Evolutionary conservation across 1,140 invertebrate genomes (phyloP).

Genomic region (Tyrophagus putrescentiae): DNA sequence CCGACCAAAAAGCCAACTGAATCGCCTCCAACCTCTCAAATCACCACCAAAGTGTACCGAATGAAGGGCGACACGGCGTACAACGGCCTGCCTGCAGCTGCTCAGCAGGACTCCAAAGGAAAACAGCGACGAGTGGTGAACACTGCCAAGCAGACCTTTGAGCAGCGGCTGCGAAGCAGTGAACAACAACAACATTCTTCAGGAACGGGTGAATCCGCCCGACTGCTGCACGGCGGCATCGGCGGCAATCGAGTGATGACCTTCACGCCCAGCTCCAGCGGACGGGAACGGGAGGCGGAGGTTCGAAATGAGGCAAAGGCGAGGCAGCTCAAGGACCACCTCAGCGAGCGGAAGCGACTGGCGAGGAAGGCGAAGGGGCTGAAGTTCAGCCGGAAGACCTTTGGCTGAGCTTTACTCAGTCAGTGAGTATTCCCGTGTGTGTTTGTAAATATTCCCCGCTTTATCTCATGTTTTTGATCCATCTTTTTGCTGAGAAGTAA

Average conservation of each 20-base stretch:
- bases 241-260: conserved; percentile 18
- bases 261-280: not conserved
- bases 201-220: not conserved
- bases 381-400: conserved; percentile 3
- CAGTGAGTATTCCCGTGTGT: too few species aligned
- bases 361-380: conserved; percentile 12
- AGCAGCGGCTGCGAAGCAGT: not conserved
- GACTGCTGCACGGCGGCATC: conserved; percentile 11
- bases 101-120: not conserved
- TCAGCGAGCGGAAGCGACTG: conserved; percentile 8
- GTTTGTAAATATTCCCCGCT: too few species aligned
- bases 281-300: not conserved
- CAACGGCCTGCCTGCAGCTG: too few species aligned
- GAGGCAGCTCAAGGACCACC: not conserved
- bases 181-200: not conserved
- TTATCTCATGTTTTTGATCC: too few species aligned
- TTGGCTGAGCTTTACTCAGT: not conserved
- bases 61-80: too few species aligned
- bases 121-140: not conserved
- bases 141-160: not conserved
- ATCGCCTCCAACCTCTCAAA: not conserved
- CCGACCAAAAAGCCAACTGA: not conserved
- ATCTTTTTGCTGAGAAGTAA: too few species aligned
- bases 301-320: not conserved
- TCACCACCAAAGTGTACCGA: not conserved